Base-by-base conservation (phyloP, 2,888 invertebrate genomes). In the Agrilus biguttatus region DNA sequence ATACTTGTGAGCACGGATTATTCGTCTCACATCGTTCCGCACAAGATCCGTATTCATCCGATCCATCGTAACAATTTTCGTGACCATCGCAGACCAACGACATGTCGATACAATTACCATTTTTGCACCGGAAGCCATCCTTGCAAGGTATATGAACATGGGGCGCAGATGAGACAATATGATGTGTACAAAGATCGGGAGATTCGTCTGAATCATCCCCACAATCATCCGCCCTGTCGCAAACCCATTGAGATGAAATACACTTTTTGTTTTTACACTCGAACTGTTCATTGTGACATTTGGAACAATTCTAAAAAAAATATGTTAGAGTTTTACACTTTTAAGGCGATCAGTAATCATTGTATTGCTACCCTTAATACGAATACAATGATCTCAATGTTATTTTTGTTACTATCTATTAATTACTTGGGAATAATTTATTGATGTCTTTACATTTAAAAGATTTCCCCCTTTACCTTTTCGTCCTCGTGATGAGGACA, bases 401-500 rank as follows among this genome's bases (percentile, higher is more conserved):
- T n/a, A n/a, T n/a, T n/a, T n/a, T n/a, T n/a, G n/a, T n/a, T n/a
- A n/a, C n/a, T n/a, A n/a, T n/a, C n/a, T n/a, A n/a, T n/a, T n/a
- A n/a, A n/a, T n/a, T n/a, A n/a, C n/a, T n/a, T n/a, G n/a, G n/a
- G n/a, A n/a, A n/a, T n/a, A n/a, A n/a, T n/a, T n/a, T n/a, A n/a
- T n/a, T n/a, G n/a, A n/a, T 17, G 17, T 17, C 17, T 17, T 17
- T 17, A 3, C 4, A 3, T 2, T 2, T 28, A 10, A 28, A 28
- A 28, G 8, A 28, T 10, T 10, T 2, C 8, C 2, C 8, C 2
- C 10, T 8, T 36, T 14, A 19, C 55, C 14, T 46, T 43, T 56
- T 87, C 87, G 51, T 88, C 87, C 45, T 84, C 83, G 2, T 75
- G 75, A 1, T 75, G 71, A 0, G 81, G 80, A 54, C 87, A 87